These are phyloP conservation scores for Columbina picui DNA, from an alignment of 2,113 vertebrate species.

Conservation along the genomic window DNA sequence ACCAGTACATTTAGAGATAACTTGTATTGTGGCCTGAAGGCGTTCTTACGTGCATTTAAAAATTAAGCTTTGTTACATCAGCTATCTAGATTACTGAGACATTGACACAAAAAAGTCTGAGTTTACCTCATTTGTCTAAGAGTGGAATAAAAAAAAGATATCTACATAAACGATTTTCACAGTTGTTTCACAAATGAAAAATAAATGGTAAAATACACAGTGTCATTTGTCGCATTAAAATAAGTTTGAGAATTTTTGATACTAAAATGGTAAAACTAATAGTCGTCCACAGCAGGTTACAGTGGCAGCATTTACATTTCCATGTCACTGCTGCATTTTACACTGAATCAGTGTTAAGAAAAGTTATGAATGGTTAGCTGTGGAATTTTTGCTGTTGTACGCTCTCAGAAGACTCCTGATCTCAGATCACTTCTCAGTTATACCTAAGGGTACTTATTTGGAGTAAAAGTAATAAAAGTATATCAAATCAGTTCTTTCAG, in stretches of 20 bases:
- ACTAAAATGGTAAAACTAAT: neutral
- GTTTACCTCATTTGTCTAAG: neutral
- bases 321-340: neutral
- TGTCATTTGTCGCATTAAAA: neutral
- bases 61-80: neutral
- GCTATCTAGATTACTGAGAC: neutral
- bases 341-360: neutral
- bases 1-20: neutral
- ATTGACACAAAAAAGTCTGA: neutral
- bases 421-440: neutral
- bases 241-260: neutral
- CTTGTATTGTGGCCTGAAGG: neutral
- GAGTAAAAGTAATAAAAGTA: too few species aligned
- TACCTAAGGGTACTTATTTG: neutral
- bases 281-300: neutral
- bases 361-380: neutral
- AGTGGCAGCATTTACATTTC: neutral
- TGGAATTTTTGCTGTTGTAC: neutral
- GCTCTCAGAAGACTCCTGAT: neutral
- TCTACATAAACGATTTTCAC: neutral
- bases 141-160: neutral
- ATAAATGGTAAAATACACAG: neutral
- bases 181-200: neutral
- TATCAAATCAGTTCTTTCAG: neutral
- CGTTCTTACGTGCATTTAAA: rapidly evolving